phyloP scores from a whole-genome alignment of 2,888 invertebrate genomes.

The Macrophya annulata region DNA sequence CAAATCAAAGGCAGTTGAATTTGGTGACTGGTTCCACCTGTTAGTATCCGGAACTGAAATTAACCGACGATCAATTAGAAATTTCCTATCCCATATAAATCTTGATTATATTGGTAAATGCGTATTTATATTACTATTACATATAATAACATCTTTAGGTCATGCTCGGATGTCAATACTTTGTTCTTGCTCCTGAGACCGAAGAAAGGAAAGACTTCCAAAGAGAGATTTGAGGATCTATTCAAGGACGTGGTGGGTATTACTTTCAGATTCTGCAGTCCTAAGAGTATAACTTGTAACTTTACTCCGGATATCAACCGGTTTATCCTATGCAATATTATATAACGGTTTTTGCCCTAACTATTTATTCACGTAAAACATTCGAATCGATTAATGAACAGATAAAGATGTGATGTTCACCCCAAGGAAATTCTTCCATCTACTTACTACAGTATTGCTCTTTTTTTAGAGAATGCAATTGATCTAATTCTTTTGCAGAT shows the following conservation, averaged over 20 bases:
- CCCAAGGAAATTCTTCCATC: neutral
- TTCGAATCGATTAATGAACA: neutral
- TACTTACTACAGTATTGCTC: neutral
- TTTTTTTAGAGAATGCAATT: constrained; percentile 11
- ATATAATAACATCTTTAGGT: constrained; percentile 65
- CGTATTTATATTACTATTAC: neutral
- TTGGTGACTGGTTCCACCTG: no score
- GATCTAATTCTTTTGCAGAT: constrained; percentile 75
- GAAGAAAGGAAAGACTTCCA: constrained; percentile 75
- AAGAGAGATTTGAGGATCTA: constrained; percentile 73
- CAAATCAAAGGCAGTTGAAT: neutral
- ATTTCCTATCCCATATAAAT: neutral
- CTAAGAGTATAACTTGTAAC: neutral
- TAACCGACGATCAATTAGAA: neutral
- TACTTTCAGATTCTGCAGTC: neutral
- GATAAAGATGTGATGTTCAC: neutral
- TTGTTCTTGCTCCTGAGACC: constrained; percentile 75
- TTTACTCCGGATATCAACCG: neutral
- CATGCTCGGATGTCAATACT: constrained; percentile 72
- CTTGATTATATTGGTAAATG: neutral
- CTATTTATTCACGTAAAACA: neutral
- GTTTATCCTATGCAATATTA: neutral
- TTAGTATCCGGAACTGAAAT: neutral
- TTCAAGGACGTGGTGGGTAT: constrained; percentile 74
- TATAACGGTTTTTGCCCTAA: neutral